Evolutionary conservation across 2,113 vertebrate species (phyloP), one percentile per base, ranked within the genome.

Genomic region (Piprites chloris): DNA sequence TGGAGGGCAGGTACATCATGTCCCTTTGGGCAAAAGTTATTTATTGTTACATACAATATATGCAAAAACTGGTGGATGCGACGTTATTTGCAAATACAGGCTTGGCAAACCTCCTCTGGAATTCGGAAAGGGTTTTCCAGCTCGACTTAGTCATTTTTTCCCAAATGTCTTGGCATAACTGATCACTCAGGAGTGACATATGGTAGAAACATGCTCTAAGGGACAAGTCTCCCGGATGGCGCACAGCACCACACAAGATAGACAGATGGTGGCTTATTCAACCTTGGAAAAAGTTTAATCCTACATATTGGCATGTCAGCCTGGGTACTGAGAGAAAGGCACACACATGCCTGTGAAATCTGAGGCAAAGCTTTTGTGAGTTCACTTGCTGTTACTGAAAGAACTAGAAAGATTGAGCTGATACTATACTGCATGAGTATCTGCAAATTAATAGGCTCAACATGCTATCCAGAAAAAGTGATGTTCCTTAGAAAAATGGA

Each of bases 251-350:
- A 96, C 96, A 96, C 97, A 97, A 97, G 97, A 93, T 97, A 98
- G 98, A 98, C 98, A 98, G 98, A 98, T 99, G 98, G 98, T 95
- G 92, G 97, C 98, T 98, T 98, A 97, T 97, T 98, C 97, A 97
- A 97, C 98, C 98, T 98, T 97, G 92, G 98, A 97, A 96, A 97
- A 97, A 98, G 95, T 97, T 97, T 97, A 97, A 96, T 97, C 97
- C 97, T 96, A 66, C 90, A 81, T 94, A 55, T 87, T 97, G 97
- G 96, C 96, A 97, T 78, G 20, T 85, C 9, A 86, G 87, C 79
- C 93, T 86, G 87, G 84, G 77, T 89, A 89, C 93, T 50, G 83
- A 86, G 92, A 94, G 87, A 77, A 81, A 94, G 67, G 74, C 89
- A 67, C 75, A 77, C 75, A 88, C 93, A 78, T 77, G 83, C 93